Conservation (phyloP, 2,113 vertebrate species). For the Guaruba guarouba region DNA sequence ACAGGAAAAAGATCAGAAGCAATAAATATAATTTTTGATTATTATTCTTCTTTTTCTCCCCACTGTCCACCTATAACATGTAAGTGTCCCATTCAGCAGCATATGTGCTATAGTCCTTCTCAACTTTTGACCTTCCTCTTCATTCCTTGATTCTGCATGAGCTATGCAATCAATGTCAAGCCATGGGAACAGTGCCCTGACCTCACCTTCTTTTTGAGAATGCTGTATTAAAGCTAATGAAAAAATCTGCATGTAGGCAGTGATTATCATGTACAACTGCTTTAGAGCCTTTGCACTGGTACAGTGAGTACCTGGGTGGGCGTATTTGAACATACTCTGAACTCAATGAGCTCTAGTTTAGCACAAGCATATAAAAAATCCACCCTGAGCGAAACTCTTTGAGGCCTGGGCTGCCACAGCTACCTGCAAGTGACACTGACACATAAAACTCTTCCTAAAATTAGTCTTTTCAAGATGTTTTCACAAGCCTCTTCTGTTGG, state of each 20-base stretch:
- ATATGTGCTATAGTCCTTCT: not conserved
- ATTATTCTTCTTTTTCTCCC: not conserved
- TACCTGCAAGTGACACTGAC: not conserved
- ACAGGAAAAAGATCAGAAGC: not conserved
- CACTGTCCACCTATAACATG: not conserved
- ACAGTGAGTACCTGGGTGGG: not conserved
- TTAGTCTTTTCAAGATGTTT: not conserved
- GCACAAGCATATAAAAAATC: not conserved
- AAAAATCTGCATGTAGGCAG: not conserved
- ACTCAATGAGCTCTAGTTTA: not conserved
- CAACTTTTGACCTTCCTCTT: not conserved
- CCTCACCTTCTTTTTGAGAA: not conserved
- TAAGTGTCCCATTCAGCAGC: not conserved
- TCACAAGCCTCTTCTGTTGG: not conserved
- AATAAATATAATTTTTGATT: not conserved
- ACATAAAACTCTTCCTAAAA: not conserved
- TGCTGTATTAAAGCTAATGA: not conserved
- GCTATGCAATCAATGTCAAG: not conserved
- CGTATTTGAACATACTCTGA: not conserved
- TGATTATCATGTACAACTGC: not conserved
- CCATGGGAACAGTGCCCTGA: not conserved
- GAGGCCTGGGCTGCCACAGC: not conserved
- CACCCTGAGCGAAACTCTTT: not conserved
- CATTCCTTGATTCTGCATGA: not conserved
- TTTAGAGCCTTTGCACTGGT: accelerated